Percentiles rank a stretch among this genome's conserved stretches.
phyloP scores from a whole-genome alignment of 2,797 vertebrate genomes.

The Microcaecilia unicolor region DNA sequence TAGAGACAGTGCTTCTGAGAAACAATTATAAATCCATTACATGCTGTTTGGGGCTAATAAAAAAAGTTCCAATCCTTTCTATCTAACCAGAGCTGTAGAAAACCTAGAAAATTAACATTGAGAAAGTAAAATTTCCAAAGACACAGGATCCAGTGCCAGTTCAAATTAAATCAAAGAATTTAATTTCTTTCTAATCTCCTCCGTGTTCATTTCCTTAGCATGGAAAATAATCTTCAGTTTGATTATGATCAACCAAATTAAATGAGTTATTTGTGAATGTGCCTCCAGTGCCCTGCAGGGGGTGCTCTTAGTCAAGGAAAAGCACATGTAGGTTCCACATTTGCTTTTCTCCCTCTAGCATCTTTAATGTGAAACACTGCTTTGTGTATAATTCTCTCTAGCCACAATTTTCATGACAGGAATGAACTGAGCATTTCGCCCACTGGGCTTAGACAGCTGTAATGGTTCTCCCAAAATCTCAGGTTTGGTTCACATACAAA shows the following conservation, averaged over 20 bases:
- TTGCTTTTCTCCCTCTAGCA: too few species aligned
- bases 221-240: neutral
- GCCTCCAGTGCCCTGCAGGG: constrained; percentile 33
- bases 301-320: constrained; percentile 33
- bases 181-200: constrained; percentile 24
- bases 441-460: too few species aligned
- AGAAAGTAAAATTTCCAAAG: constrained; percentile 9
- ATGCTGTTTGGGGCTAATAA: constrained; percentile 17
- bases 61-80: constrained; percentile 10
- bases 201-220: constrained; percentile 9
- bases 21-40: constrained; percentile 17
- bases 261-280: constrained; percentile 4
- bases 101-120: neutral
- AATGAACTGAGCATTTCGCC: constrained; percentile 2
- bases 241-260: constrained; percentile 12
- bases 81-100: constrained; percentile 3
- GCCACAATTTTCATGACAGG: constrained; percentile 7
- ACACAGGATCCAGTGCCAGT: constrained; percentile 2
- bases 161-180: constrained; percentile 21
- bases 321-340: neutral
- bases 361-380: too few species aligned
- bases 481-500: too few species aligned
- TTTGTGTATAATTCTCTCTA: constrained; percentile 21
- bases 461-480: constrained; percentile 9
- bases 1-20: constrained; percentile 1